Base-by-base conservation (phyloP, 2,797 vertebrate genomes). In the Catamblyrhynchus diadema region DNA sequence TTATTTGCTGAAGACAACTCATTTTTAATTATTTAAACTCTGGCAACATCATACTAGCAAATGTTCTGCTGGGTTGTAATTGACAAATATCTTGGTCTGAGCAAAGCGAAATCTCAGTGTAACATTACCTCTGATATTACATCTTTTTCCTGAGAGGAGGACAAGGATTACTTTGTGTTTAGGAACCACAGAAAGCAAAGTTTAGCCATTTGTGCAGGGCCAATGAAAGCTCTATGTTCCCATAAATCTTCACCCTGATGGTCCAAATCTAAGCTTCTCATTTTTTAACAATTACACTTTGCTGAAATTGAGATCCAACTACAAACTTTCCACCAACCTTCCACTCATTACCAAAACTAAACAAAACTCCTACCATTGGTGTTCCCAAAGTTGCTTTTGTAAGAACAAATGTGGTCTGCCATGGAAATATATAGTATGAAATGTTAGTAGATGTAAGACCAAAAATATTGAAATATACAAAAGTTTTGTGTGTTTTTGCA, bases 21-120 rank as follows among this genome's bases (percentile, higher is more conserved):
- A 30, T 69, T 86, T 95, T 96, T 74, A 92, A 94, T 96, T 94
- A 97, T 90, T 94, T 86, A 96, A 91, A 66, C 30, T 65, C 65
- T 57, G 67, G 54, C 61, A 78, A 64, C 25, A 66, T 80, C 57
- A 54, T n/a, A 33, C 23, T 18, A 65, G 65, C 62, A 86, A 94
- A 56, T 66, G 62, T 56, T 86, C 51, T 91, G 23, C 65, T 60
- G 62, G 64, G 27, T 59, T 91, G 7, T 62, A 94, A 88, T 18
- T 69, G 74, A 78, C 47, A 94, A 81, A 47, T 59, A 86, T 39
- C 67, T 64, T n/a, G n/a, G 54, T 81, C 54, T 74, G 51, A 92
- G 66, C 21, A 6, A 91, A 84, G 73, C 0, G 8, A 93, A 73
- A 54, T 56, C 27, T 77, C 33, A 12, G 24, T 48, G 48, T 25